Base-by-base conservation (phyloP, 2,888 invertebrate species). In the Oxytorus armatus region DNA sequence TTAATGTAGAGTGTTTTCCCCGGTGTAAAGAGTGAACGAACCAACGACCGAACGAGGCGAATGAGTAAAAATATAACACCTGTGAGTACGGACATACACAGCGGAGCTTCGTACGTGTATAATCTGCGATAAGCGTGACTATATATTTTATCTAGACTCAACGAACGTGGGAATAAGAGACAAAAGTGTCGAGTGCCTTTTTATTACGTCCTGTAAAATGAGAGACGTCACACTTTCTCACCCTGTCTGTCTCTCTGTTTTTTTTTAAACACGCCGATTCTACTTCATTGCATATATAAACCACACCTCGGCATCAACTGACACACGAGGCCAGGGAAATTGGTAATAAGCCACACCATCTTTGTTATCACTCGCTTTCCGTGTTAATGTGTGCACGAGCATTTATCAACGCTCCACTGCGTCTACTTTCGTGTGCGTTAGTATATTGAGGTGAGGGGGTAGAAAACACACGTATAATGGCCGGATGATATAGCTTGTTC, bases 131-230 rank as follows among this genome's bases (percentile, higher is more conserved):
- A 55, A 10, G 44, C 33, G 18, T 29, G 21, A 33, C 39, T 11
- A 55, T 44, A 42, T 47, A 47, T 47, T 44, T 29, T n/a, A 16
- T 11, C 21, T 39, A 36, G 16, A 59, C 10, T 55, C 14, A 36
- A 51, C 18, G 21, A 68, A 39, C 51, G 23, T 42, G 59, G 49
- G 49, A 29, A 61, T 44, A 61, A 61, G 68, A 69, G 8, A 51
- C 33, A 51, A 69, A 76, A 61, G 36, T 76, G 69, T 76, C 53
- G 61, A 76, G 76, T 76, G 63, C 77, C 53, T 55, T 77, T 77
- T 63, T 77, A 44, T 77, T 53, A 73, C 66, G 23, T 51, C 36
- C 51, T 33, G 44, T 44, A 78, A 36, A 47, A 61, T 10, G 59
- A 33, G 18, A 73, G 44, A 42, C 55, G 23, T 33, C 36, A 18